A percentile compares a stretch with the other conserved stretches of the same genome.
Conservation (phyloP, 2,888 invertebrate genomes). For the Balanococcus diminutus region DNA sequence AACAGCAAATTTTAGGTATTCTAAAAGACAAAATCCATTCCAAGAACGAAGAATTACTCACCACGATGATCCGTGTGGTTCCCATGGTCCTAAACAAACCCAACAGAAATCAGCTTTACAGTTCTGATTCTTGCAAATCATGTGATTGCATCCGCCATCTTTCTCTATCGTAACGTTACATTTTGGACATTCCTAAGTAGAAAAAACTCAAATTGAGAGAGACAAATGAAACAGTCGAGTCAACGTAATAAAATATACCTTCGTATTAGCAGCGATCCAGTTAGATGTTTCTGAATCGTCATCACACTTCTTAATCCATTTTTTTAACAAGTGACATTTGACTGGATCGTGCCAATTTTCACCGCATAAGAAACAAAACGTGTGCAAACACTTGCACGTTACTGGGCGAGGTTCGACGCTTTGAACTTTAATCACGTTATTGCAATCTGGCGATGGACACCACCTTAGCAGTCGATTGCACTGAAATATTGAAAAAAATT, state of each 20-base stretch:
- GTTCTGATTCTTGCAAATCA: constrained; percentile 98
- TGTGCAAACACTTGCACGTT: constrained; percentile 88
- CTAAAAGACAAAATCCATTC: not conserved
- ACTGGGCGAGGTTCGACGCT: constrained; percentile 91
- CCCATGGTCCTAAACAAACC: constrained; percentile 99
- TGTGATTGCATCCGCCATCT: constrained; percentile 99
- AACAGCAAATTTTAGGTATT: not conserved
- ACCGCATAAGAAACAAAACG: constrained; percentile 95
- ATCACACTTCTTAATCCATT: constrained; percentile 99
- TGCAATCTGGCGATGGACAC: constrained; percentile 98
- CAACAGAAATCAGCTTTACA: constrained; percentile 99
- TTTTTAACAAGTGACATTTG: constrained; percentile 86
- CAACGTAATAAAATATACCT: constrained; percentile 64
- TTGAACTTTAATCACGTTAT: constrained; percentile 89
- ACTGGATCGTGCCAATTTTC: constrained; percentile 99
- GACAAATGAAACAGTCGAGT: not conserved
- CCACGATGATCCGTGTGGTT: constrained; percentile 97
- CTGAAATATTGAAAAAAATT: constrained; percentile 63
- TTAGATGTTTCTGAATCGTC: constrained; percentile 99
- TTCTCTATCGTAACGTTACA: constrained; percentile 97
- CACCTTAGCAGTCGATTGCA: constrained; percentile 95
- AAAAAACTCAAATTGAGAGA: not conserved
- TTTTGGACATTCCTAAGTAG: constrained; percentile 84
- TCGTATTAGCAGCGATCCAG: constrained; percentile 99
- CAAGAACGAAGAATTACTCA: constrained; percentile 59